phyloP scores from a whole-genome alignment of 2,113 vertebrate species.

The Hirundichthys speculiger region DNA sequence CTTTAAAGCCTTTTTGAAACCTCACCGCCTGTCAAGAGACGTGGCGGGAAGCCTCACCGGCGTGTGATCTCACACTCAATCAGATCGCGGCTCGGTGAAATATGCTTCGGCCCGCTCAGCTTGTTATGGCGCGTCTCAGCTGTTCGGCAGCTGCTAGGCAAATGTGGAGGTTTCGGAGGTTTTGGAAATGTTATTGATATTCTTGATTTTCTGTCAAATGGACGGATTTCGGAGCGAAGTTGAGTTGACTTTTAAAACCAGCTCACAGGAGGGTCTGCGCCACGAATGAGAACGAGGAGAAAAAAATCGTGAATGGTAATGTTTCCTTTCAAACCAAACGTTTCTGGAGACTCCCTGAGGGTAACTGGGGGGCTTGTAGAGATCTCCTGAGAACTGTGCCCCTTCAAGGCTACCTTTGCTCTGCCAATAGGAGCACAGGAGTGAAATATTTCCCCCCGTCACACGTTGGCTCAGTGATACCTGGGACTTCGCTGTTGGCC shows the following conservation, averaged over 20 bases:
- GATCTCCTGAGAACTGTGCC: neutral
- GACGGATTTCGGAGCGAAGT: too few relatives aligned
- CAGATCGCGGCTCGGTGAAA: slow-evolving; percentile 44
- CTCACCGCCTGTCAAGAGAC: slow-evolving; percentile 49
- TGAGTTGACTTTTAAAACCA: too few relatives aligned
- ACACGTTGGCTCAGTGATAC: too few relatives aligned
- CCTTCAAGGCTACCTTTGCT: neutral
- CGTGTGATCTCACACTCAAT: slow-evolving; percentile 58
- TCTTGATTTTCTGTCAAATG: too few relatives aligned
- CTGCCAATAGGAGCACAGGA: too few relatives aligned
- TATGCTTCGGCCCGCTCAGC: slow-evolving; percentile 32
- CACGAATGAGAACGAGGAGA: slow-evolving; percentile 25
- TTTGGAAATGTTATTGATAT: too few relatives aligned
- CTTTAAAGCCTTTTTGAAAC: slow-evolving; percentile 51
- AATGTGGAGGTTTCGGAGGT: too few relatives aligned
- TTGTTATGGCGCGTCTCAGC: slow-evolving; percentile 4
- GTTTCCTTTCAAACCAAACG: slow-evolving; percentile 7
- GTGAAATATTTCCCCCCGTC: too few relatives aligned
- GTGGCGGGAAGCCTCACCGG: slow-evolving; percentile 40
- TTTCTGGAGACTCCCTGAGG: neutral
- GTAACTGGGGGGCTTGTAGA: neutral
- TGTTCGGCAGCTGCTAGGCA: too few relatives aligned
- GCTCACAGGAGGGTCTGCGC: slow-evolving; percentile 14
- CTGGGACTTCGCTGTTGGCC: too few relatives aligned
- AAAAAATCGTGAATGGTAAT: slow-evolving; percentile 31